Percentiles rank a stretch among this genome's conserved stretches.
Evolutionary conservation across 2,797 vertebrate species (phyloP).

Genomic region (Streptopelia turtur): DNA sequence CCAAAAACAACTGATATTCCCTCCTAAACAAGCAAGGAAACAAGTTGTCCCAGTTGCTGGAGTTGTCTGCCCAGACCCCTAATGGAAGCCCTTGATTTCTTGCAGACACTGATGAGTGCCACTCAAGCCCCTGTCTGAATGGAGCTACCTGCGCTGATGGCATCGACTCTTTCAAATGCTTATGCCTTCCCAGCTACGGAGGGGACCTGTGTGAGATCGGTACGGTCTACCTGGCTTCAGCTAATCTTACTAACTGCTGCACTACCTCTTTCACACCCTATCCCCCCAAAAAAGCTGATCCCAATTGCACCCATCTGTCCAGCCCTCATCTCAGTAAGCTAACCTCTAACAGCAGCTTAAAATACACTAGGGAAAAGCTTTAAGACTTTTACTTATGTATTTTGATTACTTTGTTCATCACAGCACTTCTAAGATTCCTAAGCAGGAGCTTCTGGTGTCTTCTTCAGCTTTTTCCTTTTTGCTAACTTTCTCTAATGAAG

Average conservation of each 20-base stretch:
- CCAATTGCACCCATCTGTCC: background rate
- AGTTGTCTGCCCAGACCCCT: slow-evolving; percentile 80
- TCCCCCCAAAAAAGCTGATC: slow-evolving; percentile 47
- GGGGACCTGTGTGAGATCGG: slow-evolving; percentile 95
- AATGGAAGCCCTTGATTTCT: slow-evolving; percentile 90
- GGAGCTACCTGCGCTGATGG: slow-evolving; percentile 97
- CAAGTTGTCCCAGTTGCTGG: slow-evolving; percentile 51
- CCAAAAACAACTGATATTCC: background rate
- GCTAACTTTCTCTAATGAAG: background rate
- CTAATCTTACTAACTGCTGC: slow-evolving; percentile 88
- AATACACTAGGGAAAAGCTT: background rate
- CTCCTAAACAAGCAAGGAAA: slow-evolving; percentile 48
- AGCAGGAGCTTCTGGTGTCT: background rate
- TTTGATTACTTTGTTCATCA: background rate
- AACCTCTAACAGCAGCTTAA: slow-evolving; percentile 58
- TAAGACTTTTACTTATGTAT: background rate
- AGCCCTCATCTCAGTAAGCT: slow-evolving; percentile 27
- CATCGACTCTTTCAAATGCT: slow-evolving; percentile 96
- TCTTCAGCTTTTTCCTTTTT: background rate
- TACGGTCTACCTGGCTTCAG: slow-evolving; percentile 92
- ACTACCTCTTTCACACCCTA: background rate
- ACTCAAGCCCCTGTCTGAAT: slow-evolving; percentile 95
- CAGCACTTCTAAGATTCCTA: background rate
- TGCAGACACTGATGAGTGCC: slow-evolving; percentile 97
- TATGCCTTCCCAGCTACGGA: slow-evolving; percentile 99